Evolutionary conservation across 2,888 invertebrate species (phyloP).

Genomic region (Melieria omissa): DNA sequence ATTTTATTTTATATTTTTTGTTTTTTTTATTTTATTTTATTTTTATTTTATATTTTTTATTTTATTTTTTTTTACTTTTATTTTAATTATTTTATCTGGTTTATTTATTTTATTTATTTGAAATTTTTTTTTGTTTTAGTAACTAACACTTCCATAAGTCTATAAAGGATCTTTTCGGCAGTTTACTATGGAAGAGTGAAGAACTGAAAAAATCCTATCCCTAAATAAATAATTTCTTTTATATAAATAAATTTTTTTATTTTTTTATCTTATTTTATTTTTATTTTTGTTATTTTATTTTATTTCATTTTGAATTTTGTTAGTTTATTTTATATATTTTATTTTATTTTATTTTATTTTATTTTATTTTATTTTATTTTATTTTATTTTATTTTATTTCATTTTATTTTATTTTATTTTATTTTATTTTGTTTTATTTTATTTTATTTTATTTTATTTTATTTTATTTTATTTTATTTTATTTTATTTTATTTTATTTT

Average conservation of each 20-base stretch:
- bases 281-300: neutral
- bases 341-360: neutral
- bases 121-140: neutral
- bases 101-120: neutral
- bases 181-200: no score
- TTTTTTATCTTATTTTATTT: neutral
- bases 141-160: no score
- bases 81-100: neutral
- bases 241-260: no score
- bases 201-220: no score
- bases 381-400: neutral
- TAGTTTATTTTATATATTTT: neutral
- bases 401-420: conserved; percentile 6
- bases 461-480: neutral
- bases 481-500: neutral
- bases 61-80: neutral
- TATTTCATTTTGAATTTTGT: neutral
- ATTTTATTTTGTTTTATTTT: conserved; percentile 7
- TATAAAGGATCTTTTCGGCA: no score
- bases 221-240: no score
- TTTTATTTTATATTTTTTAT: neutral
- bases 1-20: neutral
- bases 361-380: neutral
- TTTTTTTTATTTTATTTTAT: neutral
- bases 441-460: conserved; percentile 3